These are phyloP conservation scores for Macrotis lagotis DNA, from an alignment of 2,113 vertebrate genomes.

Conservation along the genomic window DNA sequence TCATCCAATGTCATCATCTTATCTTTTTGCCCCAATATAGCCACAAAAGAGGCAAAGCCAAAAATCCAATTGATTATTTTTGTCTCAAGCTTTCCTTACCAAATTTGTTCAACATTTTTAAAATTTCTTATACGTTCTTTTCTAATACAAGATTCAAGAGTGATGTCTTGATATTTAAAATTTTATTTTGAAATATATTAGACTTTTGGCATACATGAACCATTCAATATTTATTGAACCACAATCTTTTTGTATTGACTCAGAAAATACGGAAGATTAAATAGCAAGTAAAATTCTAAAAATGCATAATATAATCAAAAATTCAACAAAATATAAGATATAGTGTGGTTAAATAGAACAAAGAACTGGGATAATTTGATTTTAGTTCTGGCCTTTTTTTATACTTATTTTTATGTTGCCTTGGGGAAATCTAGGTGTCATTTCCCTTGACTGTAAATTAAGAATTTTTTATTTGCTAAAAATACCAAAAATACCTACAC, in stretches of 20 bases:
- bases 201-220: not conserved
- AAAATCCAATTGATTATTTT: not conserved
- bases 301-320: too few relatives aligned
- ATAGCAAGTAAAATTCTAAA: not conserved
- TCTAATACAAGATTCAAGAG: not conserved
- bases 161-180: conserved; percentile 32
- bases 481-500: too few relatives aligned
- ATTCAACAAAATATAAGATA: too few relatives aligned
- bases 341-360: too few relatives aligned
- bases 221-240: not conserved
- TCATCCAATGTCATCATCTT: not conserved
- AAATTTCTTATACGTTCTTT: conserved; percentile 46
- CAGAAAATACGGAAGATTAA: not conserved
- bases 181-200: conserved; percentile 37
- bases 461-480: too few relatives aligned
- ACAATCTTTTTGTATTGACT: conserved; percentile 7
- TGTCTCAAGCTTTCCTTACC: conserved; percentile 30
- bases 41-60: not conserved
- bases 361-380: too few relatives aligned
- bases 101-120: conserved; percentile 26
- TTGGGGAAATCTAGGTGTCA: too few relatives aligned
- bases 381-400: too few relatives aligned
- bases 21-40: not conserved
- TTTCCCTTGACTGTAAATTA: too few relatives aligned
- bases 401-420: too few relatives aligned